Evolutionary conservation across 2,797 vertebrate species (phyloP).

Genomic region (Cichlasoma orientale): DNA sequence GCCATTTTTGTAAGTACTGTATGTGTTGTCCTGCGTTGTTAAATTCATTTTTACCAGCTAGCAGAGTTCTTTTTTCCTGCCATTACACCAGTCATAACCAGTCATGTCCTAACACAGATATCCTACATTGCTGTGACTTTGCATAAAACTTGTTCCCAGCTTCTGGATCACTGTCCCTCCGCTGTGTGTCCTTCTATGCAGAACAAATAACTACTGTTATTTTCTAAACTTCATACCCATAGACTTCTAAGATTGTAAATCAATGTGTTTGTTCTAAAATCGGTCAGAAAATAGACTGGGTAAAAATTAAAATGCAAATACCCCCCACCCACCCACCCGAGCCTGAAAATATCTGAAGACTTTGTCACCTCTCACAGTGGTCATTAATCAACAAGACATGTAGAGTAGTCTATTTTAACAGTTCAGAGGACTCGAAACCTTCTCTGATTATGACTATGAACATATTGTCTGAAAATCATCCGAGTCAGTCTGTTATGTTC

Average conservation of each 20-base stretch:
- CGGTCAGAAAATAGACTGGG: background rate
- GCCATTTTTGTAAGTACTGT: background rate
- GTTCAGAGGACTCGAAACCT: background rate
- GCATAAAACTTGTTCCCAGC: background rate
- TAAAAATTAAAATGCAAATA: conserved; percentile 12
- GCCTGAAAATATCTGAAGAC: background rate
- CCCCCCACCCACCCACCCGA: background rate
- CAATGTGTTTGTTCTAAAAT: background rate
- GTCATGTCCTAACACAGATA: background rate
- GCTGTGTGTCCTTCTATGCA: background rate
- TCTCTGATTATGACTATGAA: background rate
- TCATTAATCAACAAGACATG: background rate
- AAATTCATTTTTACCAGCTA: background rate
- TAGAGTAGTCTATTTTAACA: background rate
- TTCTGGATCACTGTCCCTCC: background rate
- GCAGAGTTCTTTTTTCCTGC: background rate
- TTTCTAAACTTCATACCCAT: background rate
- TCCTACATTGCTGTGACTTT: background rate
- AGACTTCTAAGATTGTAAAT: background rate
- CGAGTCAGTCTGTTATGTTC: background rate
- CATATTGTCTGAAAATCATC: conserved; percentile 23
- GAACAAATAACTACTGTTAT: background rate
- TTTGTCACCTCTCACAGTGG: background rate
- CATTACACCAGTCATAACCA: background rate
- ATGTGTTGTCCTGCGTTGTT: background rate